Base-by-base conservation (phyloP, 2,113 vertebrate genomes). In the Capreolus pygargus region DNA sequence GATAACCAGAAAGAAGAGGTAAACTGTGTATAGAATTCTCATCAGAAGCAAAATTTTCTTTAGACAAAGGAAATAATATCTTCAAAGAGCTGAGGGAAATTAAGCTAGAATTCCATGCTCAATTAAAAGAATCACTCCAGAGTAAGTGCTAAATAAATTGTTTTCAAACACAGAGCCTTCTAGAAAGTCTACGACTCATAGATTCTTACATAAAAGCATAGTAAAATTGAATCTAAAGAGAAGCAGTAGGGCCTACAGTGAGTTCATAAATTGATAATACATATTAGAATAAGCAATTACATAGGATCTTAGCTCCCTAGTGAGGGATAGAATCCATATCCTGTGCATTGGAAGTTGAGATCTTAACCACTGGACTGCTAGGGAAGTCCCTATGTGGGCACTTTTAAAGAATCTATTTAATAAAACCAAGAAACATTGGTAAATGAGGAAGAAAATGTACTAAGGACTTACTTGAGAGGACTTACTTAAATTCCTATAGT, bases 51-150 rank as follows among this genome's bases (percentile, higher is more conserved):
- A 64, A 45, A 12, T 52, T 92, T 5, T 82, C 89, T 81, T 45
- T 74, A 96, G 64, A 81, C 30, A 86, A 89, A 92, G 28, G 19
- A 96, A 96, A 91, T n/a, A 91, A 57, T 85, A 7, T 58, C 12
- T 90, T 89, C 16, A 89, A 97, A 70, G 30, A 86, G 45, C n/a
- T 87, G 39, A 67, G 28, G 30, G n/a, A 54, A 94, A 94, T 33
- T 83, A 93, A 79, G 7, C 23, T 60, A 81, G 36, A 87, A 91
- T 96, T 94, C 23, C 28, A 89, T 15, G 47, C 14, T 28, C 28
- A 85, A 14, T 57, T 89, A 81, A 93, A 87, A 86, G 78, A 89
- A 86, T 64, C 17, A 7, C 94, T 95, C 28, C 3, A 86, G 54
- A 54, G 11, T 84, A 79, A 88, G 19, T 3, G 39, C 12, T 28